Evolutionary conservation across 92 coral and sea anemone species (phyloP).

Genomic region (Paramuricea clavata): DNA sequence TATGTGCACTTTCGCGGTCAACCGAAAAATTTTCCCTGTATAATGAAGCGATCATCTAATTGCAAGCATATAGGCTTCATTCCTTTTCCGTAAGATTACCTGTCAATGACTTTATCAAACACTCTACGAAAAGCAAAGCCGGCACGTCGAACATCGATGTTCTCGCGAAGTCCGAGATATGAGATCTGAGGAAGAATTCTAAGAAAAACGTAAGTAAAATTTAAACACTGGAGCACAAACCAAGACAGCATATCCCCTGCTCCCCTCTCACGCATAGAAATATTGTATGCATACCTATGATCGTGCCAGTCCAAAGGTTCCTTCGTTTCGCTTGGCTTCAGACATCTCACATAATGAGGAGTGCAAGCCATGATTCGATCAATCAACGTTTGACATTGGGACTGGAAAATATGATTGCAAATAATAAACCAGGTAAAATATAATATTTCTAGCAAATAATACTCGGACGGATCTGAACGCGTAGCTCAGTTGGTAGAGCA

Average conservation of each 20-base stretch:
- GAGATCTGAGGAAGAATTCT: conserved; percentile 84
- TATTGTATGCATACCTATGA: conserved; percentile 47
- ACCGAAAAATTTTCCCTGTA: not conserved
- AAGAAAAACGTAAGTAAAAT: not conserved
- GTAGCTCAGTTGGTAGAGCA: too few species aligned
- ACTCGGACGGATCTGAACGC: too few species aligned
- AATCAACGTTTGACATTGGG: conserved; percentile 84
- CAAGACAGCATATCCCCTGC: not conserved
- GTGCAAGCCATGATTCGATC: conserved; percentile 85
- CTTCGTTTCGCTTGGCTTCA: conserved; percentile 89
- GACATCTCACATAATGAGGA: conserved; percentile 93
- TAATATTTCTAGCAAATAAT: not conserved
- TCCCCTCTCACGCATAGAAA: not conserved
- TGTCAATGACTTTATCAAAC: conserved; percentile 73
- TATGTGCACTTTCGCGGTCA: not conserved
- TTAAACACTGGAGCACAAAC: not conserved
- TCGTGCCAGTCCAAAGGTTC: conserved; percentile 88
- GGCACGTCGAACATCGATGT: conserved; percentile 87
- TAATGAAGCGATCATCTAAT: not conserved
- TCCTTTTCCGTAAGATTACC: conserved; percentile 70
- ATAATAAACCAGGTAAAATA: not conserved
- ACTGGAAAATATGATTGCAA: too few species aligned
- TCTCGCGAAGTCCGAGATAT: conserved; percentile 87
- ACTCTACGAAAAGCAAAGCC: conserved; percentile 88
- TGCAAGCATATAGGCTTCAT: too few species aligned